Evolutionary conservation across 1,140 invertebrate genomes (phyloP), one percentile per base, ranked within the genome.

Genomic region (Cardiocondyla obscurior): DNA sequence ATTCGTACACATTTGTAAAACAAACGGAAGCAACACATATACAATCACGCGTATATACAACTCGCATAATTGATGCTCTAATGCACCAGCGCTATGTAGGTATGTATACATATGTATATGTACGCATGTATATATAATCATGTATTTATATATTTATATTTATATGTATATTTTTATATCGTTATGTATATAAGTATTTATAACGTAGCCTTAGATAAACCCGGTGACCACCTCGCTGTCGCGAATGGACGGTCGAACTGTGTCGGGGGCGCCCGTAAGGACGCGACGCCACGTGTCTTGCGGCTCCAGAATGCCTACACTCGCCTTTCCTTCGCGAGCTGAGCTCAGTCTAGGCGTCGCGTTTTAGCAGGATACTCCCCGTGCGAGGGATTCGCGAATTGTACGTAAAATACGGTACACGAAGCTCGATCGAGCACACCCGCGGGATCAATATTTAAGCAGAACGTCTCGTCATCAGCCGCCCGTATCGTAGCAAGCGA

Each of bases 291-390:
- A 90, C 91, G 83, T 89, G 89, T 92, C 89, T 90, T 90, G 83
- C 83, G 90, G 91, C 90, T 89, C 72, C 39, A 79, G 53, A 28
- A 67, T 77, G 82, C 76, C 57, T 67, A 42, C 81, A 64, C 58
- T 46, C 70, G 57, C 58, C 25, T 55, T 10, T 64, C 30, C 5
- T 2, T 25, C 42, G 44, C 82, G 74, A 77, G 19, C 42, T 83
- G 88, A 93, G 90, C 90, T 94, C 93, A 93, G 93, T 93, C 92
- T 92, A 92, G 90, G 91, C 91, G 88, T 82, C 88, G 85, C 73
- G 69, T 46, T 53, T 65, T 10, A 53, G 46, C 84, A 67, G 42
- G 51, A 58, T 46, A 83, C 60, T 82, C 84, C 79, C 85, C 74
- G 16, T 67, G 10, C 33, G n/a, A 42, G 28, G 14, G 46, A 67